These are phyloP conservation scores for Patella vulgata DNA, from an alignment of 1,140 invertebrate genomes.

Conservation along the genomic window DNA sequence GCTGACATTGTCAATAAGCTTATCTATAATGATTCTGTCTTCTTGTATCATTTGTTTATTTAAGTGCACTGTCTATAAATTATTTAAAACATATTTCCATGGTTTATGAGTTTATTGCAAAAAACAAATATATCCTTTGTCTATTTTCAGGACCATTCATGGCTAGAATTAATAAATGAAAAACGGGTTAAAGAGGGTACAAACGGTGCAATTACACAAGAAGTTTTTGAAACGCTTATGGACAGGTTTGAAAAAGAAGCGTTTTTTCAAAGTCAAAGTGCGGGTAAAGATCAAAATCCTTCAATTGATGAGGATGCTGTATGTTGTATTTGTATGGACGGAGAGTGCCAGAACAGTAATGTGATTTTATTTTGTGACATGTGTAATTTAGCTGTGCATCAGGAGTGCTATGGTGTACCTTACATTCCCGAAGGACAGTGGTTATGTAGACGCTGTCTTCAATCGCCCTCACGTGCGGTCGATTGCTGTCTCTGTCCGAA, in stretches of 20 bases:
- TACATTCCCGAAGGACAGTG: conserved; percentile 99
- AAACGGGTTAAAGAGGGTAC: conserved; percentile 62
- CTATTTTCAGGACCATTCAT: conserved; percentile 80
- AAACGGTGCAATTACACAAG: conserved; percentile 62
- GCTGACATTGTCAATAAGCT: too few relatives aligned
- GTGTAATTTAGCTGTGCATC: conserved; percentile 98
- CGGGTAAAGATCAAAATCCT: conserved; percentile 55
- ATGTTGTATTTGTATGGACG: conserved; percentile 90
- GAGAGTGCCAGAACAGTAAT: conserved; percentile 97
- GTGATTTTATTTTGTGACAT: conserved; percentile 98
- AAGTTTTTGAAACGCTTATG: conserved; percentile 94
- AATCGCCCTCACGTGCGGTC: conserved; percentile 94
- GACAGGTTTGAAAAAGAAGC: conserved; percentile 97
- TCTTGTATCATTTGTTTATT: not conserved
- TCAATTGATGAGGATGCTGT: conserved; percentile 94
- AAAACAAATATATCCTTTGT: not conserved
- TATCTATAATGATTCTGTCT: not conserved
- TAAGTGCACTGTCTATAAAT: not conserved
- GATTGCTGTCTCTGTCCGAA: conserved; percentile 98
- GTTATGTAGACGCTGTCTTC: conserved; percentile 93
- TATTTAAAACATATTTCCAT: not conserved
- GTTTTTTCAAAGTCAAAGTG: conserved; percentile 79
- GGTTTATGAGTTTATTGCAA: not conserved
- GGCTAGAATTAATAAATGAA: conserved; percentile 90
- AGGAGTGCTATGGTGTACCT: conserved; percentile 99